Base-by-base conservation (phyloP, 2,888 invertebrate species). In the Trachelus iudaicus region DNA sequence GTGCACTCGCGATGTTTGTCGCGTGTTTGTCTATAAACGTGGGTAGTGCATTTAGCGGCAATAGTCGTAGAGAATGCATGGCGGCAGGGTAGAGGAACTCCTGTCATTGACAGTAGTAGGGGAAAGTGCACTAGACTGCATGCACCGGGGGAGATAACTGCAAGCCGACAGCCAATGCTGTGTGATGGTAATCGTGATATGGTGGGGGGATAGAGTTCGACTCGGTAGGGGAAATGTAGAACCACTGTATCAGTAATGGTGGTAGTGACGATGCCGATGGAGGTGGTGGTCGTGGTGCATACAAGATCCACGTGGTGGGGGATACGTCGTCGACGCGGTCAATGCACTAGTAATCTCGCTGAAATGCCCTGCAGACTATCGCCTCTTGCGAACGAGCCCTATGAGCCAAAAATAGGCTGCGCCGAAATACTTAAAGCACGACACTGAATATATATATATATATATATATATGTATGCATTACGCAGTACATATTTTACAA, bases 331-430 rank as follows among this genome's bases (percentile, higher is more conserved):
- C 83, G 83, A 77, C 84, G 87, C 85, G 90, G 89, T 90, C 89
- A 87, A 88, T 85, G 88, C 83, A 87, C 89, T 85, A 86, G 88
- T 88, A 88, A 89, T 89, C 89, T 90, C 86, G 83, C 86, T 89
- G 85, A 89, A 89, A 88, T 88, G 88, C 86, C 86, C 87, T 86
- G 85, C 85, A 81, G 81, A 80, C 83, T 84, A 84, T 83, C 86
- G 83, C 80, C 77, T 71, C 71, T 23, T 75, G 73, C 81, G 77
- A 79, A 76, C 77, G 80, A 79, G 79, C 83, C 83, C 83, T 80
- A 81, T 79, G 82, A 80, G 82, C 82, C 83, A 80, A 83, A 83
- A 83, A 83, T 83, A 83, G 81, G 78, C 76, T 80, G 76, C 77
- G 81, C 78, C 82, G 76, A 82, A 83, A 83, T 83, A 82, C 78